These are phyloP conservation scores for Mohoua ochrocephala DNA, from an alignment of 2,113 vertebrate species.

Conservation along the genomic window DNA sequence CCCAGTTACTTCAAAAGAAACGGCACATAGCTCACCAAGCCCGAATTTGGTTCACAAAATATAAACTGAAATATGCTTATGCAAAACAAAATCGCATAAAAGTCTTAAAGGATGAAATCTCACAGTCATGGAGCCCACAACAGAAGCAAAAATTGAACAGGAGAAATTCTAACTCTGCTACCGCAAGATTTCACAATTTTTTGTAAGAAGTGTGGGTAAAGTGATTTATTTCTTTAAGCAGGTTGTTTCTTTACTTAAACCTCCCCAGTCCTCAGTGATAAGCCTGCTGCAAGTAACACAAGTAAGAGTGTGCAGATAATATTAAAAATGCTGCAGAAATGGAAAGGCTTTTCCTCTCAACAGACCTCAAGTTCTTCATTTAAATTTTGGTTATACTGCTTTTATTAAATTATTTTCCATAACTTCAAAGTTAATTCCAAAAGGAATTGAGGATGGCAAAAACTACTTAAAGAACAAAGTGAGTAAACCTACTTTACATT, in stretches of 20 bases:
- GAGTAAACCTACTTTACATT: neutral
- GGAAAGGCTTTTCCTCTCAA: slow-evolving; percentile 20
- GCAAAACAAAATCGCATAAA: slow-evolving; percentile 12
- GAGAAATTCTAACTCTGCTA: neutral
- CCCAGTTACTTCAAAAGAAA: slow-evolving; percentile 37
- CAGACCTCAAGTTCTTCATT: neutral
- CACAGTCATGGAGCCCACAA: neutral
- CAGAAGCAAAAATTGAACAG: neutral
- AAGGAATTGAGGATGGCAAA: neutral
- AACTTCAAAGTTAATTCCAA: slow-evolving; percentile 22
- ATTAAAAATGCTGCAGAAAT: neutral
- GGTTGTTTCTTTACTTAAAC: slow-evolving; percentile 29
- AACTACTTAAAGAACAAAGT: slow-evolving; percentile 7
- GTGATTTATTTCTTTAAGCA: slow-evolving; percentile 4
- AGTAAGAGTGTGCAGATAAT: neutral
- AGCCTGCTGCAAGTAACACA: slow-evolving; percentile 13
- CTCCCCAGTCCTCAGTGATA: neutral
- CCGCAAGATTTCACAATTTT: neutral
- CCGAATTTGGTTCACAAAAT: slow-evolving; percentile 4
- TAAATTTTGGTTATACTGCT: neutral
- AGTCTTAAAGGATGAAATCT: slow-evolving; percentile 38
- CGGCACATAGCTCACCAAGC: neutral
- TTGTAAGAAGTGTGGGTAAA: neutral
- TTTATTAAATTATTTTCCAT: slow-evolving; percentile 12
- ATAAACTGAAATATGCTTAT: slow-evolving; percentile 19